Base-by-base conservation (phyloP, 2,888 invertebrate species). In the Anorthoa munda region DNA sequence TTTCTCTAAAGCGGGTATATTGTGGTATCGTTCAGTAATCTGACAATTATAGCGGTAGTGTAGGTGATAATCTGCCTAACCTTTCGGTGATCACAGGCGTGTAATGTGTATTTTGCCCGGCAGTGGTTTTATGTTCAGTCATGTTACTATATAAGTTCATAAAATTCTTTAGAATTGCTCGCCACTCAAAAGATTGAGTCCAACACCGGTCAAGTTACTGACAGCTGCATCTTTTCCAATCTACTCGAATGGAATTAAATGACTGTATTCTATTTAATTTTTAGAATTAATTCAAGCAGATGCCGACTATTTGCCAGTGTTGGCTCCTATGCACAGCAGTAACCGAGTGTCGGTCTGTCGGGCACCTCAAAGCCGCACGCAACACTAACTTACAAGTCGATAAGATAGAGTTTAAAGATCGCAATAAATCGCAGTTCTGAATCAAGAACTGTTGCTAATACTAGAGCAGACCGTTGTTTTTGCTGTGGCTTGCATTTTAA, bases 331-430 rank as follows among this genome's bases (percentile, higher is more conserved):
- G 55, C 53, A 23, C 50, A 65, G 48, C 17, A 66, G 48, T 69
- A 26, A 13, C 48, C 17, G 15, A 26, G 51, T 72, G 51, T 59
- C 45, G 21, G 61, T 50, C 26, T 26, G 63, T 48, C 58, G 63
- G 63, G 39, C 31, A 51, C 72, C 69, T 71, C 83, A 71, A 71
- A 79, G 79, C 39, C 31, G 48, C 72, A 71, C 66, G 63, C 83
- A 79, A 83, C 79, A 78, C 83, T 83, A 59, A 82, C 71, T 70
- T 53, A 65, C 56, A 50, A 50, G 48, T 63, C 58, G 79, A 79
- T 79, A 79, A 82, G 83, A 79, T 79, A 83, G 15, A 83, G 66
- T 83, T 77, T 77, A 79, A 78, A 82, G 66, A 79, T 79, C 63
- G 66, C 59, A 79, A 83, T 79, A 72, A 79, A 79, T 79, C 39